phyloP scores from a whole-genome alignment of 2,113 vertebrate genomes.

The Cyprinodon brontotheroides region DNA sequence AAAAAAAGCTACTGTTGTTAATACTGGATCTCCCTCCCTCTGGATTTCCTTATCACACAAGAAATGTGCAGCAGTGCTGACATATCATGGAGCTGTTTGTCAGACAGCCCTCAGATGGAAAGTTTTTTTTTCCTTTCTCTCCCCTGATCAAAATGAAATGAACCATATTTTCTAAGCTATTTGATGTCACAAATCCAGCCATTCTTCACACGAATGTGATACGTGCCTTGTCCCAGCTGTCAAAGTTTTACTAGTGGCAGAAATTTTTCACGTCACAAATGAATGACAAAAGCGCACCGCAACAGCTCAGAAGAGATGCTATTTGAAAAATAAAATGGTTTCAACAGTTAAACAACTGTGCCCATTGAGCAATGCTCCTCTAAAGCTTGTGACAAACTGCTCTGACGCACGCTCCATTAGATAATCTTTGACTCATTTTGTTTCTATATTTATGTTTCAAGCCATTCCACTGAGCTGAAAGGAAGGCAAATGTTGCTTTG shows the following conservation, averaged over 20 bases:
- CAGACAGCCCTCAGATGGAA: slow-evolving; percentile 57
- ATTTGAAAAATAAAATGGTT: slow-evolving; percentile 50
- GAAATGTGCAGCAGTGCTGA: slow-evolving; percentile 58
- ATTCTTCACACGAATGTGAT: slow-evolving; percentile 40
- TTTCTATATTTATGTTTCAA: slow-evolving; percentile 71
- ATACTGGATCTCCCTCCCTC: slow-evolving; percentile 57
- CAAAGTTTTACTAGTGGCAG: slow-evolving; percentile 41
- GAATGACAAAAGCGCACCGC: slow-evolving; percentile 42
- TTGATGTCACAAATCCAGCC: slow-evolving; percentile 56
- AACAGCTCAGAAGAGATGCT: slow-evolving; percentile 23
- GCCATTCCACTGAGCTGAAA: slow-evolving; percentile 63
- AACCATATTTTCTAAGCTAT: slow-evolving; percentile 59
- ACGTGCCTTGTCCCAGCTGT: slow-evolving; percentile 47
- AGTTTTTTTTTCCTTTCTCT: slow-evolving; percentile 2
- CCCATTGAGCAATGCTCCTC: slow-evolving; percentile 55
- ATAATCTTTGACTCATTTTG: slow-evolving; percentile 75
- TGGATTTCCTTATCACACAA: slow-evolving; percentile 66
- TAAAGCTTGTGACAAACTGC: slow-evolving; percentile 70
- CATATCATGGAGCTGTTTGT: slow-evolving; percentile 53
- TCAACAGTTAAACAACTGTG: slow-evolving; percentile 49
- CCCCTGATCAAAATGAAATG: slow-evolving; percentile 53
- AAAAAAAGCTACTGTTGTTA: slow-evolving; percentile 50
- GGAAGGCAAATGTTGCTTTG: slow-evolving; percentile 61
- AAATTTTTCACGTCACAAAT: slow-evolving; percentile 45
- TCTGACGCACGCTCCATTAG: slow-evolving; percentile 70